Base-by-base conservation (phyloP, 2,797 vertebrate genomes). In the Distichodus sexfasciatus region DNA sequence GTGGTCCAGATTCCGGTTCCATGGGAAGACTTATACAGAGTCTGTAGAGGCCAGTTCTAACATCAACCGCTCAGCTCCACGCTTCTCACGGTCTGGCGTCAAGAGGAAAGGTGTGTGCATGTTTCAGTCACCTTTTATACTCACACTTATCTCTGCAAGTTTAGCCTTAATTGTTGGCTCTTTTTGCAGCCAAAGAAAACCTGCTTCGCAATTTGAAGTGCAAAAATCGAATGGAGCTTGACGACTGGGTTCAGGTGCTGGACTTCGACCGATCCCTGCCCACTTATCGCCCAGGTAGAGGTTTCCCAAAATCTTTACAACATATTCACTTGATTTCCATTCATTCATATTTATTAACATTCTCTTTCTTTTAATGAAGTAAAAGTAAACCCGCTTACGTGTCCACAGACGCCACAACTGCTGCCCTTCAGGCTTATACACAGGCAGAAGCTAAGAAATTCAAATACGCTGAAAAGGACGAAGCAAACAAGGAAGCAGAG, bases 1-100 rank as follows among this genome's bases (percentile, higher is more conserved):
- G 84, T 95, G 96, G 66, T 97, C 96, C 17, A 98, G 94, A 87
- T 98, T 99, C 82, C 92, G 94, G 43, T 98, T 96, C 86, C 95
- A 93, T 0, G 96, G 97, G 0, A 91, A 94, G 5, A 98, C 96
- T 2, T 95, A 98, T 83, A 95, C 93, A 0, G 95, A 99, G 87
- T 95, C 93, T 3, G 90, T 95, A 58, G 92, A 99, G 85, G 96
- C 94, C 6, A 97, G 96, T 19, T 92, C 94, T 54, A 85, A 95
- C 78, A 98, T 98, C 1, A 92, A 94, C 83, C 91, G 96, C 0
- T 93, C 94, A 0, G 94, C 96, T 0, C 97, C 96, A 4, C 92
- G 89, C 68, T 98, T 99, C 26, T 88, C 94, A 31, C 93, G 96
- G 24, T 94, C 94, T 3, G 93, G 94, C 4, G 96, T 94, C 87